These are phyloP conservation scores for Oligia latruncula DNA, from an alignment of 2,888 invertebrate species.

Conservation along the genomic window DNA sequence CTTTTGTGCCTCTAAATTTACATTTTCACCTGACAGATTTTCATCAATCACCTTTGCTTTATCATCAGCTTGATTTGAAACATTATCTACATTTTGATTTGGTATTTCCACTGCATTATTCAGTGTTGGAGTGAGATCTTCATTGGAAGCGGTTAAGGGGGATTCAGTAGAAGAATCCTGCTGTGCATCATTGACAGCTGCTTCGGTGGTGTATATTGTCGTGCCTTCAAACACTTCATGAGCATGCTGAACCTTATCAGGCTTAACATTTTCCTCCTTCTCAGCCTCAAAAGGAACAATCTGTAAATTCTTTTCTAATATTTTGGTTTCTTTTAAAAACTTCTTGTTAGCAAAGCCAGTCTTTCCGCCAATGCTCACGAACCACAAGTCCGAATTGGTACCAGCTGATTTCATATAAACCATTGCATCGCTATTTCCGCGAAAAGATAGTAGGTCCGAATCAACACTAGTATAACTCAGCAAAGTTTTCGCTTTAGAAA, in stretches of 20 bases:
- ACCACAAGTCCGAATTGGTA: conserved; percentile 91
- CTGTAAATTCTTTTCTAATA: conserved; percentile 82
- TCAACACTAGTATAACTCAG: conserved; percentile 90
- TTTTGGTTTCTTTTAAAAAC: conserved; percentile 91
- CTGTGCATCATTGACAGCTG: conserved; percentile 59
- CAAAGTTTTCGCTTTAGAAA: conserved; percentile 91
- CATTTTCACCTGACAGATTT: conserved; percentile 19
- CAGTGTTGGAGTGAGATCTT: conserved; percentile 62
- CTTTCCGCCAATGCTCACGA: conserved; percentile 92
- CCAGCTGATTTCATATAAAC: conserved; percentile 94
- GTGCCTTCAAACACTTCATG: conserved; percentile 92
- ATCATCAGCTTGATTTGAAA: conserved; percentile 43
- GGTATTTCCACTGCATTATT: conserved; percentile 51
- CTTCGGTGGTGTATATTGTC: conserved; percentile 87
- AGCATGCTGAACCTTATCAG: conserved; percentile 83
- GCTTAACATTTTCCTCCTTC: conserved; percentile 73
- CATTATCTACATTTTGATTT: conserved; percentile 46
- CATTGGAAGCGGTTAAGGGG: conserved; percentile 52
- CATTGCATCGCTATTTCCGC: conserved; percentile 88
- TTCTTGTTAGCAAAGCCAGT: conserved; percentile 92
- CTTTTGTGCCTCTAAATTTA: conserved; percentile 21
- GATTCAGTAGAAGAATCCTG: conserved; percentile 65
- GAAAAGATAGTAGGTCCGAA: conserved; percentile 91
- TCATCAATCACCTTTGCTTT: conserved; percentile 31
- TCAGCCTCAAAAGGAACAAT: conserved; percentile 75